These are phyloP conservation scores for Petrocephalus zakoni DNA, from an alignment of 2,113 vertebrate genomes.

Conservation along the genomic window DNA sequence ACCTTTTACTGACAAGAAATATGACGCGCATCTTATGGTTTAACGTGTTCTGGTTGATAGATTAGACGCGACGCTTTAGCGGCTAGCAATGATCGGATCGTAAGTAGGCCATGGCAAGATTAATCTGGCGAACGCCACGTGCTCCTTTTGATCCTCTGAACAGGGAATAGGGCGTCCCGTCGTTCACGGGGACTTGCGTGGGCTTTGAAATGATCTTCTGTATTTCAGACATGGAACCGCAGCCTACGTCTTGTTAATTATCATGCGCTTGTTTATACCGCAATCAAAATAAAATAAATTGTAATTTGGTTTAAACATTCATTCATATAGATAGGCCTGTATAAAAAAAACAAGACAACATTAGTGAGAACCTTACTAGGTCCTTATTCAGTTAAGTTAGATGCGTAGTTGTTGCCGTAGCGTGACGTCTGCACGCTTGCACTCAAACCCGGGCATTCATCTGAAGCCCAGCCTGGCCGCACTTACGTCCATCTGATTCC, in stretches of 20 bases:
- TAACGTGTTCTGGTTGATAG: neutral
- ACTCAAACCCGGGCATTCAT: neutral
- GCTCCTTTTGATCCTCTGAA: neutral
- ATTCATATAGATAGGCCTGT: neutral
- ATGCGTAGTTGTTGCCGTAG: too few species aligned
- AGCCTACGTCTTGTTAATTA: neutral
- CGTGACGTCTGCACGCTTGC: too few species aligned
- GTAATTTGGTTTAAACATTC: neutral
- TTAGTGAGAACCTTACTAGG: too few species aligned
- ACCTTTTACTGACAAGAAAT: neutral
- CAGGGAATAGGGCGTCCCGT: too few species aligned
- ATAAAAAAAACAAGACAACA: too few species aligned
- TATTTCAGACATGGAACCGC: neutral
- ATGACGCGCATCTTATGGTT: neutral
- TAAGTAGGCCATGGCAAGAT: neutral
- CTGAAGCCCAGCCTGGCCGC: neutral
- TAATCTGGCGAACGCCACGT: neutral
- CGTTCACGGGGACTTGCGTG: neutral
- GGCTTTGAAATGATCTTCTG: constrained; percentile 5
- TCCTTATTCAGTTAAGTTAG: too few species aligned
- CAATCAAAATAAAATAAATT: neutral
- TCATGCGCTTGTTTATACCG: neutral
- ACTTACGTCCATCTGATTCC: neutral
- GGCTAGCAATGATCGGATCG: neutral
- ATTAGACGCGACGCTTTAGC: neutral